These are phyloP conservation scores for Galleria mellonella DNA, from an alignment of 1,140 invertebrate species.

Conservation along the genomic window DNA sequence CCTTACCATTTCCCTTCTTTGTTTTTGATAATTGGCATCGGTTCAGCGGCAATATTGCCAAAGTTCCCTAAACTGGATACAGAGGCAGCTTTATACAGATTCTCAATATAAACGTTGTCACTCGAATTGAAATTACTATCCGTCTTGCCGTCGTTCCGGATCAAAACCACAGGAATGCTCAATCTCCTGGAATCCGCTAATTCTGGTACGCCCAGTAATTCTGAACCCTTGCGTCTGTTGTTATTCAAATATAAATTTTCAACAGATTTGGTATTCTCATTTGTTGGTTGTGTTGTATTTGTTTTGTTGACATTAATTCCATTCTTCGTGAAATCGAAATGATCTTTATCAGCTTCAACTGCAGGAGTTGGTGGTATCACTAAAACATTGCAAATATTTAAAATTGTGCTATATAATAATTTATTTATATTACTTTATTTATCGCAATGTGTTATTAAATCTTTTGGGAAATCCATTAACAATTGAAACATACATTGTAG, in stretches of 20 bases:
- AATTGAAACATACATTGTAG: too few species aligned
- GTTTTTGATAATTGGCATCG: conserved; percentile 63
- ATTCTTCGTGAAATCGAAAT: conserved; percentile 40
- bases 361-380: conserved; percentile 62
- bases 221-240: conserved; percentile 25
- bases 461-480: too few species aligned
- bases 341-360: conserved; percentile 25
- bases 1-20: conserved; percentile 67
- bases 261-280: conserved; percentile 38
- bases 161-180: conserved; percentile 59
- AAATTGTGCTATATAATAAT: too few species aligned
- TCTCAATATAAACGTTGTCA: conserved; percentile 58
- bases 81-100: conserved; percentile 58
- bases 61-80: conserved; percentile 62
- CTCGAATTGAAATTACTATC: conserved; percentile 47
- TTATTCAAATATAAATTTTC: conserved; percentile 46
- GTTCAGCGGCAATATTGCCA: conserved; percentile 49
- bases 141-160: conserved; percentile 36
- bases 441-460: too few species aligned
- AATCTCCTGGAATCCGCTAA: conserved; percentile 49
- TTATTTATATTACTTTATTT: too few species aligned
- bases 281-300: too few species aligned
- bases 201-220: conserved; percentile 48
- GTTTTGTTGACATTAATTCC: conserved; percentile 11
- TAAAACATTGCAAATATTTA: conserved; percentile 15